Conservation (phyloP, 2,888 invertebrate genomes). For the Galerucella pusilla region DNA sequence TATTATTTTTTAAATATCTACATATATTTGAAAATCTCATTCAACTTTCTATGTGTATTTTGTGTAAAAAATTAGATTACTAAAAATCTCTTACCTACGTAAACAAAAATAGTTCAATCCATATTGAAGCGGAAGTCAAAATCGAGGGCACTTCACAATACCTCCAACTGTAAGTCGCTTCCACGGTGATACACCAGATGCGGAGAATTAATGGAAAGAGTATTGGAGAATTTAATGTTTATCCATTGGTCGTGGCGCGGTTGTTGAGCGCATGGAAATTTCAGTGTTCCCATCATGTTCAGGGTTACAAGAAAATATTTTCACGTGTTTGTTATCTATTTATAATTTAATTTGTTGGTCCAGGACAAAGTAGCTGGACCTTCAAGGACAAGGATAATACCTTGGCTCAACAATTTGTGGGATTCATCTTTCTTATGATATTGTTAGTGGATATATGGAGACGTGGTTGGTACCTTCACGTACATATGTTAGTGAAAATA, state of each 20-base stretch:
- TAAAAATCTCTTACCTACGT: not conserved
- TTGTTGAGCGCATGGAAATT: slow-evolving; percentile 25
- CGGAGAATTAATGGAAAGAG: slow-evolving; percentile 16
- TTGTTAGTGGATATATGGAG: too few species aligned
- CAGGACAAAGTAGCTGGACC: not conserved
- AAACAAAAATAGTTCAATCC: not conserved
- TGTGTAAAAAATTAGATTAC: not conserved
- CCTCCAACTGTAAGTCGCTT: not conserved
- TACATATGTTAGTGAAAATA: too few species aligned
- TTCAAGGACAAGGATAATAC: not conserved
- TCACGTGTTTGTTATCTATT: not conserved
- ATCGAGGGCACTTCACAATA: slow-evolving; percentile 3
- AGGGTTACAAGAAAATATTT: not conserved
- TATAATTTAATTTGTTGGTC: not conserved
- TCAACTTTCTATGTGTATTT: not conserved
- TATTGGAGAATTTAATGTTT: slow-evolving; percentile 19
- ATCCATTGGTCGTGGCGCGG: slow-evolving; percentile 15
- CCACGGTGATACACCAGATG: not conserved
- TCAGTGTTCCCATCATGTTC: slow-evolving; percentile 2
- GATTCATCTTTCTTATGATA: too few species aligned
- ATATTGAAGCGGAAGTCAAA: not conserved
- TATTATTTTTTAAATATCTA: too few species aligned
- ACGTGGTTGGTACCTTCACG: too few species aligned
- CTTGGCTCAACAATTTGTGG: too few species aligned
- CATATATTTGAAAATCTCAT: too few species aligned